Conservation (phyloP, 2,797 vertebrate species). For the Amphiprion clarkii region DNA sequence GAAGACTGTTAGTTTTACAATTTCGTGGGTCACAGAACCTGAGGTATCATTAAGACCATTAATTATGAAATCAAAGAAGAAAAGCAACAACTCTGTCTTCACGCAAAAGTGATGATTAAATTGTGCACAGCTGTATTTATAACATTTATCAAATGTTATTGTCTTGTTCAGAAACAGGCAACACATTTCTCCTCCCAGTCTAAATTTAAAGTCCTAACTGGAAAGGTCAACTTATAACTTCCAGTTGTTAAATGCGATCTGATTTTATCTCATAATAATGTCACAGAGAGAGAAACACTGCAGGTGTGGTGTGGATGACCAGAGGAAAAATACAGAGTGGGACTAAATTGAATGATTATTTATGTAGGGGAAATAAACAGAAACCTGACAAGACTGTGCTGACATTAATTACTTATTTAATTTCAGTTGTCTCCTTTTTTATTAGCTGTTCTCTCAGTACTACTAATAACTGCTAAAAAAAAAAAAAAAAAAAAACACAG, state of each 20-base stretch:
- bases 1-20: slow-evolving; percentile 43
- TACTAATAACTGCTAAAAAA: neutral
- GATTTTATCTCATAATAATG: slow-evolving; percentile 22
- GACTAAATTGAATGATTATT: neutral
- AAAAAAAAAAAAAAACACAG: neutral
- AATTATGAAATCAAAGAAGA: slow-evolving; percentile 31
- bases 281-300: neutral
- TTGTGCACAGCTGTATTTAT: slow-evolving; percentile 50
- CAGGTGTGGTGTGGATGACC: neutral
- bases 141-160: slow-evolving; percentile 33
- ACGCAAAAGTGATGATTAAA: slow-evolving; percentile 22
- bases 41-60: slow-evolving; percentile 31
- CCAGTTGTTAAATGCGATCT: neutral
- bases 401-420: neutral
- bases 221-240: neutral
- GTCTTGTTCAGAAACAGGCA: slow-evolving; percentile 15
- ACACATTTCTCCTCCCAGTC: slow-evolving; percentile 20
- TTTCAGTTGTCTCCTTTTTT: neutral
- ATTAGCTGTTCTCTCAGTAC: neutral
- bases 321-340: neutral
- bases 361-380: neutral
- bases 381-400: neutral
- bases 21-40: slow-evolving; percentile 10
- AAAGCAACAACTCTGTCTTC: slow-evolving; percentile 21
- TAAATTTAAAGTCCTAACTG: slow-evolving; percentile 19